Evolutionary conservation across 2,888 invertebrate species (phyloP).

Genomic region (Aspidiotus destructor): DNA sequence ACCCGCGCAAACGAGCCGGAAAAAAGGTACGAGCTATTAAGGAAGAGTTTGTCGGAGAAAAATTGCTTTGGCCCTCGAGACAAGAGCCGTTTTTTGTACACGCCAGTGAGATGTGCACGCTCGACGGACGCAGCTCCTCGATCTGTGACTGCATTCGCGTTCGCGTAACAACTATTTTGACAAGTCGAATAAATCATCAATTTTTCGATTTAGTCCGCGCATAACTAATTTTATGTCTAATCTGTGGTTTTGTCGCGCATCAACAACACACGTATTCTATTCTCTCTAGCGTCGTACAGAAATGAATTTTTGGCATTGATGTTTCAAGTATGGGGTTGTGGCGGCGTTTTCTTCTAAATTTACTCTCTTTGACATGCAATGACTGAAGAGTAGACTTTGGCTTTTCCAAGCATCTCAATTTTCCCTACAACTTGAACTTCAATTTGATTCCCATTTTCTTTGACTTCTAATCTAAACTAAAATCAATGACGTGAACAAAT

Average conservation of each 20-base stretch:
- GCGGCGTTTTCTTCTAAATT: too few species aligned
- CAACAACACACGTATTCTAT: too few species aligned
- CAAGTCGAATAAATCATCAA: background rate
- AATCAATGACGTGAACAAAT: too few species aligned
- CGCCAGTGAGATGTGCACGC: background rate
- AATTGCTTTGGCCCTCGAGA: slow-evolving; percentile 1
- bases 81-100: background rate
- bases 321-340: too few species aligned
- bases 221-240: background rate
- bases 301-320: too few species aligned
- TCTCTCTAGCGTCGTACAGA: too few species aligned
- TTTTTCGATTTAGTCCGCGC: background rate
- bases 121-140: background rate
- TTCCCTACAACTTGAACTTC: too few species aligned
- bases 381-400: too few species aligned
- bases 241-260: background rate
- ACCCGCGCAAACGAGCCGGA: slow-evolving; percentile 4
- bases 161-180: background rate
- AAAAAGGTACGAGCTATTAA: background rate
- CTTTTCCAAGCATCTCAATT: too few species aligned
- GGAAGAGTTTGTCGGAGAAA: background rate
- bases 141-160: background rate
- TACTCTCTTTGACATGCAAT: too few species aligned
- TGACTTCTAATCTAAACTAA: too few species aligned
- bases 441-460: too few species aligned